phyloP scores from a whole-genome alignment of 2,888 invertebrate species.

The Achlya flavicornis region DNA sequence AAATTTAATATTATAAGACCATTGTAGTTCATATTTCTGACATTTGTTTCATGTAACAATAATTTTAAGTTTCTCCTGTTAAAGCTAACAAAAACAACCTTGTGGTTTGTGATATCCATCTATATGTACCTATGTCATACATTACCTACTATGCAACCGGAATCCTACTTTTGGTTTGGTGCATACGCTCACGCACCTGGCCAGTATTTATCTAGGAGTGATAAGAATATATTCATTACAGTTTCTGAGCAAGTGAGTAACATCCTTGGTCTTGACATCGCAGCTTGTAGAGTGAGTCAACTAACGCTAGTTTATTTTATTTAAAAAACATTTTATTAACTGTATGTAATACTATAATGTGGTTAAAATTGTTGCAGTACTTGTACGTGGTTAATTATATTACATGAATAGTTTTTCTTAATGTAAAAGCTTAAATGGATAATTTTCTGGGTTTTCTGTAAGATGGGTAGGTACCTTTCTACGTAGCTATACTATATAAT shows the following conservation, averaged over 20 bases:
- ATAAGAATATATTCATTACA: no score
- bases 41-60: no score
- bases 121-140: no score
- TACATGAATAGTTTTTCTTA: constrained; percentile 2
- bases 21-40: background rate
- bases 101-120: no score
- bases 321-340: background rate
- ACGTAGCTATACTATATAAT: constrained; percentile 17
- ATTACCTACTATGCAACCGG: no score
- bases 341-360: background rate
- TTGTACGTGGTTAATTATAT: background rate
- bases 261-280: background rate
- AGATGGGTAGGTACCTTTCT: constrained; percentile 23
- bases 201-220: no score
- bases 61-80: no score
- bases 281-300: background rate
- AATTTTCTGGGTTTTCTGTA: constrained; percentile 45
- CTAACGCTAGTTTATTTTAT: background rate
- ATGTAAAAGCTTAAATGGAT: constrained; percentile 17
- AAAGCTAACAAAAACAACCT: no score
- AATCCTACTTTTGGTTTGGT: no score
- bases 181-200: no score
- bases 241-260: background rate
- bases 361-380: background rate
- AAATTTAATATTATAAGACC: background rate